A percentile compares a stretch with the other conserved stretches of the same genome.
These are phyloP conservation scores for Vanessa tameamea DNA, from an alignment of 1,140 invertebrate species.

Conservation along the genomic window DNA sequence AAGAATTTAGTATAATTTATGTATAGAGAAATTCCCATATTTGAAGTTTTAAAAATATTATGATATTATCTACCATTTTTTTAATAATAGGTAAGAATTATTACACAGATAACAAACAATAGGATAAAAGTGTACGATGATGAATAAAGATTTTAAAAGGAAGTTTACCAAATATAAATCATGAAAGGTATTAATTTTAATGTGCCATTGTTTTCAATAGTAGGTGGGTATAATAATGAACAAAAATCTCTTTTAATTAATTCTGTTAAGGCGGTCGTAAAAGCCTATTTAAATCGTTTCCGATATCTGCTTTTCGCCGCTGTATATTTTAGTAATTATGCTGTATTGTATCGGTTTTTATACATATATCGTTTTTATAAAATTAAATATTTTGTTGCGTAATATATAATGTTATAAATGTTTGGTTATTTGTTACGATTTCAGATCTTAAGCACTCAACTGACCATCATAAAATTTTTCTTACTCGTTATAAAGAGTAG, in stretches of 20 bases:
- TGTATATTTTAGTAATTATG: conserved; percentile 18
- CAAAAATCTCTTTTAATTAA: conserved; percentile 29
- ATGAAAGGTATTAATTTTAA: conserved; percentile 1
- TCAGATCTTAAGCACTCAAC: no score
- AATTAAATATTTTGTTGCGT: no score
- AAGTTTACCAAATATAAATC: not conserved
- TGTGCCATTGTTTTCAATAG: not conserved
- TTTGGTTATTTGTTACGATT: no score
- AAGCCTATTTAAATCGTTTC: conserved; percentile 22
- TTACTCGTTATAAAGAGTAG: no score
- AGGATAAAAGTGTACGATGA: not conserved
- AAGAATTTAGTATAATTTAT: no score
- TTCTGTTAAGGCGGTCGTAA: conserved; percentile 17
- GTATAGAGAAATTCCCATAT: no score
- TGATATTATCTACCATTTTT: no score
- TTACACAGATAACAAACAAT: not conserved
- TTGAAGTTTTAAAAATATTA: no score
- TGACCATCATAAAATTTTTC: no score
- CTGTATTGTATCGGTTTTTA: not conserved
- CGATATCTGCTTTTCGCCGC: conserved; percentile 14
- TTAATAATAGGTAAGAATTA: no score
- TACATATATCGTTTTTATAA: no score
- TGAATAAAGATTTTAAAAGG: not conserved
- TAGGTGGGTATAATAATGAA: not conserved
- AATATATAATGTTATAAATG: no score